These are phyloP conservation scores for Seriola rivoliana DNA, from an alignment of 2,113 vertebrate species.

Conservation along the genomic window DNA sequence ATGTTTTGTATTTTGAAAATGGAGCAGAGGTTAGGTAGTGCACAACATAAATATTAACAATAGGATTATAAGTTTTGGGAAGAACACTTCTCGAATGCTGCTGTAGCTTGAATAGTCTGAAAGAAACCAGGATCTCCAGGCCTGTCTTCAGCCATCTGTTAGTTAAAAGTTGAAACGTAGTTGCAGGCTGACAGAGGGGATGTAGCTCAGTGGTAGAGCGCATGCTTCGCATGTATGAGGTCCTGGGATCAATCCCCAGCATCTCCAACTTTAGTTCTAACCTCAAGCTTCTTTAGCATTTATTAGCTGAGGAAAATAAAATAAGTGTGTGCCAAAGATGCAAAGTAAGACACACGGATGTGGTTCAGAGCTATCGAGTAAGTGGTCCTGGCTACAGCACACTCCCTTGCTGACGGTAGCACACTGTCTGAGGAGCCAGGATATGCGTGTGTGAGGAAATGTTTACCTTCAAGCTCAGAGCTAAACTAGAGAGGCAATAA, in stretches of 20 bases:
- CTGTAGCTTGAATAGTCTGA: neutral
- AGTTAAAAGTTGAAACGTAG: neutral
- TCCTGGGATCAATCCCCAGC: constrained; percentile 45
- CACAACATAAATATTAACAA: too few relatives aligned
- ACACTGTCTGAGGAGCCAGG: neutral
- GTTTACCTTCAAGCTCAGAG: constrained; percentile 44
- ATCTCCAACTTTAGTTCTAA: neutral
- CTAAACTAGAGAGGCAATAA: constrained; percentile 35
- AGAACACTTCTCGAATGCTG: neutral
- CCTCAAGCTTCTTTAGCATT: neutral
- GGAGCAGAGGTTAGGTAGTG: too few relatives aligned
- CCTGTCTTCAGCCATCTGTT: too few relatives aligned
- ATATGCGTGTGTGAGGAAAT: constrained; percentile 6
- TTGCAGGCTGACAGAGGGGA: constrained; percentile 36
- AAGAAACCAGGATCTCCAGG: neutral
- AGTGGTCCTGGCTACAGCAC: neutral
- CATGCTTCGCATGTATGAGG: constrained; percentile 75
- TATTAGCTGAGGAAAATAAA: neutral
- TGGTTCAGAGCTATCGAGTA: neutral
- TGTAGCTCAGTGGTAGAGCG: constrained; percentile 84
- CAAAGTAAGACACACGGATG: neutral
- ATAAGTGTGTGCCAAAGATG: neutral
- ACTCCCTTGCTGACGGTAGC: neutral
- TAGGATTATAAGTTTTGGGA: neutral
- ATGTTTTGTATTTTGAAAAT: too few relatives aligned